Base-by-base conservation (phyloP, 2,113 vertebrate genomes). In the Oreotragus oreotragus region DNA sequence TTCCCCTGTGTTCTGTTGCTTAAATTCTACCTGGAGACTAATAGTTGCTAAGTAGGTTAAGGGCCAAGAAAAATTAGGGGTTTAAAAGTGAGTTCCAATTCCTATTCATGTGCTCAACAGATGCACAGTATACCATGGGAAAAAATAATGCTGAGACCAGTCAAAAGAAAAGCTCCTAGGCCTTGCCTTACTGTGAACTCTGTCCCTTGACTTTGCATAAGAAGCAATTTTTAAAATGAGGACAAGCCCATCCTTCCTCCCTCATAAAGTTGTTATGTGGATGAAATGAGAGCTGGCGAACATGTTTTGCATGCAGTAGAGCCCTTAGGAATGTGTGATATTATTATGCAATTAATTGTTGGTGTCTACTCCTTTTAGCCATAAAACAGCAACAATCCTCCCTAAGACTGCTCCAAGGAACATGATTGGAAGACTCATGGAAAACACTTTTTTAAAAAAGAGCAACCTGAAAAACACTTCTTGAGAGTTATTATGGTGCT, bases 301-400 rank as follows among this genome's bases (percentile, higher is more conserved):
- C 3, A 1, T 25, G 58, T 47, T 93, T n/a, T 76, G 49, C 30
- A 80, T 9, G n/a, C 28, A 83, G 33, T 39, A 88, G 80, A 58
- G 36, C 33, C 73, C 51, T 93, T 90, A 88, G 8, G 8, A 47
- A 79, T 30, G 13, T 88, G 80, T 49, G 57, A 92, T 86, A 94
- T 55, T 70, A 86, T 90, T 45, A 58, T 73, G 66, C 60, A 94
- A 96, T 97, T 96, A 97, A 94, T 86, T 88, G 90, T 39, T 90
- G 39, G 21, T 64, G 12, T 95, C 84, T 80, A 85, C 28, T 80
- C 77, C 88, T 60, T 83, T 66, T 33, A 95, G 57, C 84, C 64
- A 81, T 45, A 94, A 94, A 83, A 95, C 5, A 84, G 76, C 55
- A 94, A 92, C 16, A 93, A 51, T 81, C 43, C 89, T 84, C 84